A percentile compares a stretch with the other conserved stretches of the same genome.
Evolutionary conservation across 2,888 invertebrate species (phyloP).

Genomic region (Eurytoma adleriae): DNA sequence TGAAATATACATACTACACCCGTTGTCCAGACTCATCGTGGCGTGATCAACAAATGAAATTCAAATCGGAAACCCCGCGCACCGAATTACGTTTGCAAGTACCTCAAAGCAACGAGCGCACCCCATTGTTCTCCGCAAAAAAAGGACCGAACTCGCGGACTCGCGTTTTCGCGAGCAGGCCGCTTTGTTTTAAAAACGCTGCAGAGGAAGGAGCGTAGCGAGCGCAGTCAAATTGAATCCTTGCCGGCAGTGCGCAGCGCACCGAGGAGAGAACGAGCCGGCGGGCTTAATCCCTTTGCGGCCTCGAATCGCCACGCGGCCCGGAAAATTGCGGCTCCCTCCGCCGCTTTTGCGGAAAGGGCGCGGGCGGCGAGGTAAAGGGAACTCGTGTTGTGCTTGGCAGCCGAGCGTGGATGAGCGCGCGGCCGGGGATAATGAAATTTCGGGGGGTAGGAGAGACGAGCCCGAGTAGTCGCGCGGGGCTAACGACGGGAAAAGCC

Average conservation of each 20-base stretch:
- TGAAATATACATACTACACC: no score
- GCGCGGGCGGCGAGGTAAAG: slow-evolving; percentile 39
- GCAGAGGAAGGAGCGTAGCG: slow-evolving; percentile 6
- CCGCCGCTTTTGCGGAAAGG: slow-evolving; percentile 26
- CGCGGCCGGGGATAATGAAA: slow-evolving; percentile 61
- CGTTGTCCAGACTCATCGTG: no score
- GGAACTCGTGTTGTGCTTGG: slow-evolving; percentile 41
- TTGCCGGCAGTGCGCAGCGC: slow-evolving; percentile 52
- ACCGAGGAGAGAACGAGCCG: slow-evolving; percentile 30
- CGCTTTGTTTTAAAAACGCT: slow-evolving; percentile 37
- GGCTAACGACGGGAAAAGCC: slow-evolving; percentile 44
- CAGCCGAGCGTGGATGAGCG: slow-evolving; percentile 65
- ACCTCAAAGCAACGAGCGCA: not conserved
- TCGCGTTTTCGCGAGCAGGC: not conserved
- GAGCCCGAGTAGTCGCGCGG: not conserved
- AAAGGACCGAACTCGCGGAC: no score
- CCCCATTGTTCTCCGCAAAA: not conserved
- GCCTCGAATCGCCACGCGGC: slow-evolving; percentile 54
- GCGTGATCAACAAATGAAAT: no score
- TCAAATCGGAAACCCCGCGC: not conserved
- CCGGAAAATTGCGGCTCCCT: slow-evolving; percentile 59
- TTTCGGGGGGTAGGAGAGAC: not conserved
- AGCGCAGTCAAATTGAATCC: slow-evolving; percentile 66
- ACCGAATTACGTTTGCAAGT: not conserved
- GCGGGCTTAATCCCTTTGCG: slow-evolving; percentile 65